phyloP scores from a whole-genome alignment of 2,888 invertebrate species.

The Sarcophaga carnaria region DNA sequence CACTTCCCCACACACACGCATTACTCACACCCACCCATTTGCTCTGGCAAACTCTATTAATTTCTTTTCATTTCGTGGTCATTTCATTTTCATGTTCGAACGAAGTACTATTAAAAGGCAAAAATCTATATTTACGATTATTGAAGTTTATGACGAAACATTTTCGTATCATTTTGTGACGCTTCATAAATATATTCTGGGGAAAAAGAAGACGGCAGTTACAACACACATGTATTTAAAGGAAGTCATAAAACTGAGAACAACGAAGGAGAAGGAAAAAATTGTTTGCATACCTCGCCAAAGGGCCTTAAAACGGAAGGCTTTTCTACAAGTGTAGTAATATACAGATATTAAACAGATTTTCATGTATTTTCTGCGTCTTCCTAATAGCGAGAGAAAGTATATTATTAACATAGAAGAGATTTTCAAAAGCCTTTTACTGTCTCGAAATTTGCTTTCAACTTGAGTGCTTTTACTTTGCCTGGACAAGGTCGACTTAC shows the following conservation, averaged over 20 bases:
- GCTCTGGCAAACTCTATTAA: slow-evolving; percentile 50
- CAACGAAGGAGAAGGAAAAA: neutral
- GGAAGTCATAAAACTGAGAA: slow-evolving; percentile 52
- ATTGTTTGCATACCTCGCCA: neutral
- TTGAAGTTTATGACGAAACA: slow-evolving; percentile 74
- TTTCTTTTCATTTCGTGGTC: slow-evolving; percentile 51
- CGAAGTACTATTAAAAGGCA: slow-evolving; percentile 66
- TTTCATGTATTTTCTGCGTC: too few relatives aligned
- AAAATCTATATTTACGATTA: slow-evolving; percentile 74
- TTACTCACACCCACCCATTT: neutral
- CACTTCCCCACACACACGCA: slow-evolving; percentile 22
- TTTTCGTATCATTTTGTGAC: slow-evolving; percentile 73
- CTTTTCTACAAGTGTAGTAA: too few relatives aligned
- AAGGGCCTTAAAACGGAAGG: neutral
- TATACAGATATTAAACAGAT: too few relatives aligned
- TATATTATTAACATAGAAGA: too few relatives aligned
- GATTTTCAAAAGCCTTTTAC: too few relatives aligned
- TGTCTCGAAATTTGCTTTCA: too few relatives aligned
- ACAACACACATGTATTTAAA: slow-evolving; percentile 40
- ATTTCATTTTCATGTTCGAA: slow-evolving; percentile 29
- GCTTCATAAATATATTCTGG: slow-evolving; percentile 67
- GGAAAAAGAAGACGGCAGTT: slow-evolving; percentile 13
- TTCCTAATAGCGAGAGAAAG: too few relatives aligned
- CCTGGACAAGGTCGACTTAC: too few relatives aligned
- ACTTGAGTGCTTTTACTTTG: too few relatives aligned